Evolutionary conservation across 2,113 vertebrate genomes (phyloP).

Genomic region (Protobothrops mucrosquamatus): DNA sequence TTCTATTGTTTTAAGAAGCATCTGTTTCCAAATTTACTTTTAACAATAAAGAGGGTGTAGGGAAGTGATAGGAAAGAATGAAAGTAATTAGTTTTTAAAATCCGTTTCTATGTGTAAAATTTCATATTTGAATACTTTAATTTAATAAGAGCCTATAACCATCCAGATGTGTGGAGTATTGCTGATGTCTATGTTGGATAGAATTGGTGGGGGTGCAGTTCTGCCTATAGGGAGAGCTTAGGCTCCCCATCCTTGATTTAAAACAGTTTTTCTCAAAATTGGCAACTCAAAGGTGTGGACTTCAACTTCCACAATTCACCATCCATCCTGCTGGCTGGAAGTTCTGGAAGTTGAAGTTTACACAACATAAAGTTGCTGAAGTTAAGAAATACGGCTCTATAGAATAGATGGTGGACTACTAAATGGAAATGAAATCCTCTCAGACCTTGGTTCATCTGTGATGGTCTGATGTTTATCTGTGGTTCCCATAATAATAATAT

Average conservation of each 20-base stretch:
- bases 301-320: not conserved
- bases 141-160: not conserved
- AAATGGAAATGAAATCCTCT: not conserved
- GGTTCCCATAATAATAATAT: not conserved
- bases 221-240: too few relatives aligned
- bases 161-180: not conserved
- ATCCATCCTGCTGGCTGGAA: not conserved
- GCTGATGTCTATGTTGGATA: not conserved
- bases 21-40: not conserved
- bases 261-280: not conserved
- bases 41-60: not conserved
- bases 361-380: not conserved
- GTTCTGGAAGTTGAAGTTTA: not conserved
- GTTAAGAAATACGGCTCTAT: not conserved
- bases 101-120: not conserved
- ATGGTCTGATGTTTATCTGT: not conserved
- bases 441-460: not conserved
- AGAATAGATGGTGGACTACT: not conserved
- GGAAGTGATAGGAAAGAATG: not conserved
- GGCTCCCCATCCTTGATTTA: not conserved
- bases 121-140: not conserved
- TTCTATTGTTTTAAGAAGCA: too few relatives aligned
- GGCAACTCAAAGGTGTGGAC: not conserved
- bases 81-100: not conserved
- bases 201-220: not conserved